phyloP scores from a whole-genome alignment of 2,888 invertebrate species.

The Girardia tigrina region DNA sequence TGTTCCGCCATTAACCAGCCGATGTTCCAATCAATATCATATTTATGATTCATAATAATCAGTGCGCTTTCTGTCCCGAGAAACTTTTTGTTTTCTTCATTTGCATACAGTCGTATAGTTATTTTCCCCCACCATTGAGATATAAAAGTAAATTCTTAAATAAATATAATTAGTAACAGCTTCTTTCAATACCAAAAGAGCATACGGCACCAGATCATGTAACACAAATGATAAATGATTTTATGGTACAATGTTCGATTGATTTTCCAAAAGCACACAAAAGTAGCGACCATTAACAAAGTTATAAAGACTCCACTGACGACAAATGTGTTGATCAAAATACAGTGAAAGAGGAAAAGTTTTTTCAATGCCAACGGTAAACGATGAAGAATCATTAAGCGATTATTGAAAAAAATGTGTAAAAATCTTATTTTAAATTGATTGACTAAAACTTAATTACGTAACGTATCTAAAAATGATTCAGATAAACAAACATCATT shows the following conservation, averaged over 20 bases:
- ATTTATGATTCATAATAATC: constrained; percentile 80
- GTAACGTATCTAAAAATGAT: background rate
- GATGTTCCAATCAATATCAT: constrained; percentile 86
- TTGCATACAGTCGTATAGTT: constrained; percentile 60
- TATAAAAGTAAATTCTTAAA: constrained; percentile 64
- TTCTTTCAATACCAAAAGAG: constrained; percentile 42
- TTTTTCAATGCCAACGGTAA: background rate
- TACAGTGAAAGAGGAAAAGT: constrained; percentile 40
- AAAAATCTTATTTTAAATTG: too few relatives aligned
- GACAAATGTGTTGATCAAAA: constrained; percentile 45
- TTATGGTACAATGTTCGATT: constrained; percentile 67
- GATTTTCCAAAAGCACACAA: constrained; percentile 62
- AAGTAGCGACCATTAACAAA: constrained; percentile 65
- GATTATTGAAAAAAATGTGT: too few relatives aligned
- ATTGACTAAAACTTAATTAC: background rate
- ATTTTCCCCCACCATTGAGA: constrained; percentile 83
- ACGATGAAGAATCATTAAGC: background rate
- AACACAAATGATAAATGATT: constrained; percentile 57
- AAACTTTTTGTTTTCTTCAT: constrained; percentile 53
- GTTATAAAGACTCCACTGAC: constrained; percentile 64
- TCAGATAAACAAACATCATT: background rate
- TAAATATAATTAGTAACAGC: constrained; percentile 63
- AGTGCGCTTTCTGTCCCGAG: constrained; percentile 76
- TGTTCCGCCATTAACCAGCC: constrained; percentile 79
- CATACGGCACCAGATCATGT: background rate